Evolutionary conservation across 1,140 invertebrate species (phyloP).

Genomic region (Aradophagus sp.): DNA sequence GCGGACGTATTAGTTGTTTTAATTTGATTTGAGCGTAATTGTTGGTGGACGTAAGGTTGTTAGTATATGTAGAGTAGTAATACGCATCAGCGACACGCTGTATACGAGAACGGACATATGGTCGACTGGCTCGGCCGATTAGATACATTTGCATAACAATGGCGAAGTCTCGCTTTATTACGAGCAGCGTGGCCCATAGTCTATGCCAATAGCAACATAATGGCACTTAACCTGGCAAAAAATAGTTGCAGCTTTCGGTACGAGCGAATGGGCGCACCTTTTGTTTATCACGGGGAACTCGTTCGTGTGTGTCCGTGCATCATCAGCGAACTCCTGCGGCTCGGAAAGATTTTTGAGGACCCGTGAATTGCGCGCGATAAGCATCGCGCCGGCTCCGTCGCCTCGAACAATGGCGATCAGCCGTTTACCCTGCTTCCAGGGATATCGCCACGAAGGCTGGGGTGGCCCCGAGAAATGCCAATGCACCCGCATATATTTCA

Average conservation of each 20-base stretch:
- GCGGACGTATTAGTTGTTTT: conserved; percentile 27
- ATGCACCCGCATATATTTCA: conserved; percentile 56
- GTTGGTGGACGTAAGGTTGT: conserved; percentile 38
- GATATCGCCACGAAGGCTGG: conserved; percentile 46
- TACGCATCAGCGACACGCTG: conserved; percentile 51
- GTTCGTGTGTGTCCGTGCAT: conserved; percentile 54
- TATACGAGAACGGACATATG: conserved; percentile 71
- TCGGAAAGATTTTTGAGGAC: conserved; percentile 57
- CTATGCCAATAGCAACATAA: conserved; percentile 66
- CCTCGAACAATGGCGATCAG: conserved; percentile 57
- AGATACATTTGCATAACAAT: conserved; percentile 75
- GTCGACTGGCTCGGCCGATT: conserved; percentile 73
- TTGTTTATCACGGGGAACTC: conserved; percentile 58
- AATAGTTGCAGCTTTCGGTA: conserved; percentile 67
- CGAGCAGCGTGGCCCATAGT: conserved; percentile 66
- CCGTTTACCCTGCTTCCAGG: conserved; percentile 54
- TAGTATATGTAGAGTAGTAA: conserved; percentile 32
- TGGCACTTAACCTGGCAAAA: conserved; percentile 69
- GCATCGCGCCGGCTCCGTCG: conserved; percentile 55
- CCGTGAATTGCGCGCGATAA: conserved; percentile 59
- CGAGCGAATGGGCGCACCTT: conserved; percentile 55
- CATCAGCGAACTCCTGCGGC: conserved; percentile 56
- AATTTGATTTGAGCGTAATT: conserved; percentile 45
- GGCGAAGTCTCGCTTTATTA: conserved; percentile 70
- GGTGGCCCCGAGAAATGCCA: conserved; percentile 55